These are phyloP conservation scores for Crotalus helleri DNA, from an alignment of 2,113 vertebrate species.

Conservation along the genomic window DNA sequence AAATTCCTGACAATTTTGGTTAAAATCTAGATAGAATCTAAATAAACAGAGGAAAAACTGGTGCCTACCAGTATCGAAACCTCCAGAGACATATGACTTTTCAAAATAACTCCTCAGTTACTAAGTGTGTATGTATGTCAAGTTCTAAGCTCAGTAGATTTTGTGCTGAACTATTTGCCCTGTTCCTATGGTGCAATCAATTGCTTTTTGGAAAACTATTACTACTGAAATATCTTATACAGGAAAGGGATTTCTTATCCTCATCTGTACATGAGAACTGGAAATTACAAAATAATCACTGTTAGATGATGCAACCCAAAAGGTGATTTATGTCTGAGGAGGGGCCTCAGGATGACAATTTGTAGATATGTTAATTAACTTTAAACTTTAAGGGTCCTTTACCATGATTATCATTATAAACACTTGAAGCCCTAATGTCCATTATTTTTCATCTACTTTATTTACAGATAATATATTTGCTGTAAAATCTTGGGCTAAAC, in stretches of 20 bases:
- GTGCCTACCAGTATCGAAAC: neutral
- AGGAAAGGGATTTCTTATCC: neutral
- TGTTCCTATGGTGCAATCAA: neutral
- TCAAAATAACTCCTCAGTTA: neutral
- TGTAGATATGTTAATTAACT: neutral
- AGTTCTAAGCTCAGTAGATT: neutral
- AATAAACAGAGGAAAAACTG: neutral
- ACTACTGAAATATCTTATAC: neutral
- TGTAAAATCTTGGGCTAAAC: conserved; percentile 96
- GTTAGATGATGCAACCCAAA: neutral
- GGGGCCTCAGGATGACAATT: neutral
- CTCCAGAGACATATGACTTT: neutral
- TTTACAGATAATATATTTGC: conserved; percentile 93
- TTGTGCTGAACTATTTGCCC: neutral
- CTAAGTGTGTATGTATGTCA: neutral
- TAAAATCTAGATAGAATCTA: neutral
- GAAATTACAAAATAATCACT: neutral
- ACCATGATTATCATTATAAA: neutral
- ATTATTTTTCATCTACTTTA: conserved; percentile 35
- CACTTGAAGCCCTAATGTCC: conserved; percentile 25
- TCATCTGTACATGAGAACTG: neutral
- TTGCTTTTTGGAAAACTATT: neutral
- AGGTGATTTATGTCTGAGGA: neutral
- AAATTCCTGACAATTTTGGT: neutral
- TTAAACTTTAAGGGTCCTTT: neutral